A percentile compares a stretch with the other conserved stretches of the same genome.
phyloP scores from a whole-genome alignment of 2,797 vertebrate genomes.

The Mareca strepera region DNA sequence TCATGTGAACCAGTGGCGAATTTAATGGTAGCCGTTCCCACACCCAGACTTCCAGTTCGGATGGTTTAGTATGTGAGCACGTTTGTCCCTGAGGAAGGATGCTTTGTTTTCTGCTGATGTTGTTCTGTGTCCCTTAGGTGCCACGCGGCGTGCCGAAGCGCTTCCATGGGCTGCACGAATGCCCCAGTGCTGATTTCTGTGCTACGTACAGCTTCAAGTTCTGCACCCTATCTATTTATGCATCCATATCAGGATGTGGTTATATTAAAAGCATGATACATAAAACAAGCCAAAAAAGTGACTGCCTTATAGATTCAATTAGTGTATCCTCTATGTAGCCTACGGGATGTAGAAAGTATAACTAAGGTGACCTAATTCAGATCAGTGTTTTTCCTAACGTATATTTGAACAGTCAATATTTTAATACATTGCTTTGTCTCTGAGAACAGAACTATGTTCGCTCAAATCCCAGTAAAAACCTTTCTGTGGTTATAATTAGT shows the following conservation, averaged over 20 bases:
- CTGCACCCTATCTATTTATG: neutral
- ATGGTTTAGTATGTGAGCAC: fast-evolving
- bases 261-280: neutral
- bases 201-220: fast-evolving
- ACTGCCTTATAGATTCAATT: neutral
- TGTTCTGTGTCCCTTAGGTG: neutral
- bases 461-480: neutral
- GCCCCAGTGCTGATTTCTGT: neutral
- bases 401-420: neutral
- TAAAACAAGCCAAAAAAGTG: neutral
- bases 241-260: neutral
- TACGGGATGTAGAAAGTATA: neutral
- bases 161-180: neutral
- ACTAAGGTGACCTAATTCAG: neutral
- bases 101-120: neutral
- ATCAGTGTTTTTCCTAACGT: neutral
- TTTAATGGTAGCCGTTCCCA: too few species aligned
- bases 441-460: neutral
- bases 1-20: neutral
- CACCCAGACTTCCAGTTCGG: neutral
- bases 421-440: neutral
- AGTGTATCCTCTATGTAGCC: neutral
- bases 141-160: fast-evolving
- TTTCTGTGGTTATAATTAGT: conserved; percentile 38
- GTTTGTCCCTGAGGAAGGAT: neutral